Percentiles rank a stretch among this genome's conserved stretches.
Evolutionary conservation across 2,797 vertebrate species (phyloP).

Genomic region (Alfaro cultratus): DNA sequence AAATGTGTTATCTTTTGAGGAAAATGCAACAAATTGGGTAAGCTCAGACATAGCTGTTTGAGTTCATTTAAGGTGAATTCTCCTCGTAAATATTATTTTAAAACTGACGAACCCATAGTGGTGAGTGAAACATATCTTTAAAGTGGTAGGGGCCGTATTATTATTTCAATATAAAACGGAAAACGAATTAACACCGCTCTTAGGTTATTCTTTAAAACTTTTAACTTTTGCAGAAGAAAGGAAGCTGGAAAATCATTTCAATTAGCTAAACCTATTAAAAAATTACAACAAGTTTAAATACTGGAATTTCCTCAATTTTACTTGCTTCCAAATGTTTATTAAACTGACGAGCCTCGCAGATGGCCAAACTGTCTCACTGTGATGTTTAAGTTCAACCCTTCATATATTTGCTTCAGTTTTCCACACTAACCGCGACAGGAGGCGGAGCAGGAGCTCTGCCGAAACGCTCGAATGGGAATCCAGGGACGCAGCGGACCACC

Average conservation of each 20-base stretch:
- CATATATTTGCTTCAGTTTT: not conserved
- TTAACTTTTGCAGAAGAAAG: not conserved
- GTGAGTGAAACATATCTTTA: not conserved
- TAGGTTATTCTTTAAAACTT: too few species aligned
- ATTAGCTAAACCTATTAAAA: not conserved
- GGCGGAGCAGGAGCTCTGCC: slow-evolving; percentile 68
- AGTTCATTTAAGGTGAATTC: not conserved
- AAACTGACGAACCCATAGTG: not conserved
- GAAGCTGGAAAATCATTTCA: not conserved
- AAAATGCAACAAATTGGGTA: not conserved
- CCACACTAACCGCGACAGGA: slow-evolving; percentile 64
- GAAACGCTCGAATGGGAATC: slow-evolving; percentile 74
- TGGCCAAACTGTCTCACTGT: not conserved
- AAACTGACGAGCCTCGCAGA: not conserved
- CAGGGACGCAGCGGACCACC: slow-evolving; percentile 86
- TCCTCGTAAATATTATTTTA: not conserved
- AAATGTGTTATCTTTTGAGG: not conserved
- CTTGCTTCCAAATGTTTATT: not conserved
- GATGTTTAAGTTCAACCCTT: not conserved
- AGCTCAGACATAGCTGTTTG: not conserved
- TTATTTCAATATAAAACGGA: not conserved
- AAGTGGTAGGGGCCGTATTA: not conserved
- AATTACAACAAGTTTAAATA: not conserved
- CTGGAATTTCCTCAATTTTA: not conserved
- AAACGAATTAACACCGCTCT: not conserved